Evolutionary conservation across 2,888 invertebrate genomes (phyloP).

Genomic region (Drosophila hamatofila): DNA sequence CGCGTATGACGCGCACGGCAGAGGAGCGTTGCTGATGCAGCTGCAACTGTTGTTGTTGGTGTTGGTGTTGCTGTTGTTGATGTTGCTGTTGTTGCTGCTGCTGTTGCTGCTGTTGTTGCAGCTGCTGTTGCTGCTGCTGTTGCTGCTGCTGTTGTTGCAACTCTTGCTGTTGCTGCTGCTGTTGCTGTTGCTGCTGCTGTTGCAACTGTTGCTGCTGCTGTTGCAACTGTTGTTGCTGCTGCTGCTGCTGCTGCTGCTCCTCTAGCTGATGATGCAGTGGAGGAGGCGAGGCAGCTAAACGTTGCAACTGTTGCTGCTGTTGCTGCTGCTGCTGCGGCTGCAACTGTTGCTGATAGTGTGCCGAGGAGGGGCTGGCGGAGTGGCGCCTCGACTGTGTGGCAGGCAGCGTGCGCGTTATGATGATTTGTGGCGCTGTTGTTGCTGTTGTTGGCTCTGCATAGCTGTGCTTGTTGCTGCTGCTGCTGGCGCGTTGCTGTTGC

Average conservation of each 20-base stretch:
- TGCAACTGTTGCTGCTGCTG: conserved; percentile 52
- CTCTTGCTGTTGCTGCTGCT: conserved; percentile 18
- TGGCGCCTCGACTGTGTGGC: conserved; percentile 66
- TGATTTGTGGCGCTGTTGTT: conserved; percentile 77
- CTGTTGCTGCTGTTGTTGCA: conserved; percentile 41
- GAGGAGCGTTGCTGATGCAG: conserved; percentile 9
- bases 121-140: conserved; percentile 36
- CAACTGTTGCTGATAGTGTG: conserved; percentile 66
- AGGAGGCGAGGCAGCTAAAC: no score
- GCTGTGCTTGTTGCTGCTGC: conserved; percentile 55
- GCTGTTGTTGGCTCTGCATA: conserved; percentile 54
- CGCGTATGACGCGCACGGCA: conserved; percentile 84
- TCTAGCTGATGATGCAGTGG: not conserved
- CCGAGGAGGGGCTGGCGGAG: conserved; percentile 78
- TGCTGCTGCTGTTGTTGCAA: conserved; percentile 35
- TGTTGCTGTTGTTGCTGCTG: conserved; percentile 2
- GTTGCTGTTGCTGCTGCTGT: conserved; percentile 31
- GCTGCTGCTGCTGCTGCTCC: conserved; percentile 51
- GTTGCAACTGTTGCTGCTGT: conserved; percentile 30
- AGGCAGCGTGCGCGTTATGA: conserved; percentile 80
- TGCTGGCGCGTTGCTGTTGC: conserved; percentile 60
- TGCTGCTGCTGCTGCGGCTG: conserved; percentile 33
- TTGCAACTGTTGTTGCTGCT: not conserved
- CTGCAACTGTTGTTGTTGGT: conserved; percentile 42
- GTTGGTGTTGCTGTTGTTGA: conserved; percentile 34